phyloP scores from a whole-genome alignment of 2,888 invertebrate species.

The Tenthredo livida region DNA sequence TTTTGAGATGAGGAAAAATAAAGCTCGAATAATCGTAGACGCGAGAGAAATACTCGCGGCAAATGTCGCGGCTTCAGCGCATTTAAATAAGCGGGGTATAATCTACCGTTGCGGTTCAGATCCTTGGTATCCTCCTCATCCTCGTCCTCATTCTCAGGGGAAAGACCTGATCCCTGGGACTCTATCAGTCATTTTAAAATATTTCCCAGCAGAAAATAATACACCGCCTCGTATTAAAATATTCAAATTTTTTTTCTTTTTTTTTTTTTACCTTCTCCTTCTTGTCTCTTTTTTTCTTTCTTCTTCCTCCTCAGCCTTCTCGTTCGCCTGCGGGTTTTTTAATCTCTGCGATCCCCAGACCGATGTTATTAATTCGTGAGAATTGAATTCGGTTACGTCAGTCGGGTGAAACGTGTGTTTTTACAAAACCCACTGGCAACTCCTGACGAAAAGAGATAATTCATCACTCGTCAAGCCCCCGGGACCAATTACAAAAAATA shows the following conservation, averaged over 20 bases:
- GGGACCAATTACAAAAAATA: conserved; percentile 35
- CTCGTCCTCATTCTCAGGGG: not conserved
- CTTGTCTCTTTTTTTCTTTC: not conserved
- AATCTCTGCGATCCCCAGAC: conserved; percentile 50
- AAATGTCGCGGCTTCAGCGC: conserved; percentile 39
- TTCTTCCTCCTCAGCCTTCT: conserved; percentile 3
- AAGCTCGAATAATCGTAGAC: conserved; percentile 41
- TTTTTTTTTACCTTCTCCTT: not conserved
- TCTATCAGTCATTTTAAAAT: conserved; percentile 41
- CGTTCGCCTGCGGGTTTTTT: conserved; percentile 54
- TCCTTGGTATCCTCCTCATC: too few relatives aligned
- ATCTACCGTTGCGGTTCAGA: conserved; percentile 18
- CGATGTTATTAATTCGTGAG: conserved; percentile 56
- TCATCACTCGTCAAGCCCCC: conserved; percentile 16
- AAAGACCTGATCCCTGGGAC: conserved; percentile 22
- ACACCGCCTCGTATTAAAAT: conserved; percentile 57
- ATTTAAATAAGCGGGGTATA: conserved; percentile 46
- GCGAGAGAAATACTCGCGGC: conserved; percentile 3
- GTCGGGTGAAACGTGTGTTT: conserved; percentile 13
- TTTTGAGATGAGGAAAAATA: conserved; percentile 20
- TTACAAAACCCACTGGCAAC: not conserved
- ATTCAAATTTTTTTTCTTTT: conserved; percentile 56
- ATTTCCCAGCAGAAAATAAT: conserved; percentile 55
- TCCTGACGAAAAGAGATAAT: conserved; percentile 28
- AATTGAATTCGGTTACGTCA: conserved; percentile 55